A percentile compares a stretch with the other conserved stretches of the same genome.
Conservation (phyloP, 2,113 vertebrate genomes). For the Fulica atra region DNA sequence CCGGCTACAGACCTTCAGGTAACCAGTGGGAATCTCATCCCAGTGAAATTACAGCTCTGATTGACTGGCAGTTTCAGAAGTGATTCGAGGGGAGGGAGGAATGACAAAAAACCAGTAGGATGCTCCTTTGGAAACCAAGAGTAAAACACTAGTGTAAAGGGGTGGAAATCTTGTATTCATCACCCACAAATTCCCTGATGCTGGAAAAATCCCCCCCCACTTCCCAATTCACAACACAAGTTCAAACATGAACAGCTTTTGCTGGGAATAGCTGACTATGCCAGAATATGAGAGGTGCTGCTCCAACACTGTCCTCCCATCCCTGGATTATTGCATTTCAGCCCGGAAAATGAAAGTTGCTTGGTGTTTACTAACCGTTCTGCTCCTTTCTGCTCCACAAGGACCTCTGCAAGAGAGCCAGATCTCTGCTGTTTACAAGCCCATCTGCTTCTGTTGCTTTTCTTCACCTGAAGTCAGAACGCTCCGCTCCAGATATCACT, state of each 20-base stretch:
- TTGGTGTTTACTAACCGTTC: not conserved
- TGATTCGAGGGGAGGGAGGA: not conserved
- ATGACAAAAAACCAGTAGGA: not conserved
- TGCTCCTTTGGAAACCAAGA: not conserved
- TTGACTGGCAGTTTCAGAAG: not conserved
- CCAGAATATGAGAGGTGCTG: not conserved
- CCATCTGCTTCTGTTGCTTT: conserved; percentile 38
- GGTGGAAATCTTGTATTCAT: conserved; percentile 26
- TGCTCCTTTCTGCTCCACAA: not conserved
- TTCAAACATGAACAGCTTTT: conserved; percentile 65
- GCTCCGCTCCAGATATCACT: not conserved
- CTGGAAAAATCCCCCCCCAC: conserved; percentile 37
- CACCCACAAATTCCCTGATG: conserved; percentile 28
- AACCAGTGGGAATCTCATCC: not conserved
- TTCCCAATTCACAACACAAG: conserved; percentile 63
- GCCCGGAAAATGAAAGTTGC: conserved; percentile 49
- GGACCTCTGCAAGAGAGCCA: not conserved
- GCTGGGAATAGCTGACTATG: conserved; percentile 54
- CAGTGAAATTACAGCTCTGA: not conserved
- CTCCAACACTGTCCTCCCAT: not conserved
- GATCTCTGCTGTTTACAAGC: conserved; percentile 26
- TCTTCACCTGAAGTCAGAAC: not conserved
- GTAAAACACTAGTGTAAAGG: not conserved
- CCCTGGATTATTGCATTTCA: conserved; percentile 39
- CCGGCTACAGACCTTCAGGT: not conserved